Base-by-base conservation (phyloP, 1,140 invertebrate species). In the Macrosteles quadrilineatus region DNA sequence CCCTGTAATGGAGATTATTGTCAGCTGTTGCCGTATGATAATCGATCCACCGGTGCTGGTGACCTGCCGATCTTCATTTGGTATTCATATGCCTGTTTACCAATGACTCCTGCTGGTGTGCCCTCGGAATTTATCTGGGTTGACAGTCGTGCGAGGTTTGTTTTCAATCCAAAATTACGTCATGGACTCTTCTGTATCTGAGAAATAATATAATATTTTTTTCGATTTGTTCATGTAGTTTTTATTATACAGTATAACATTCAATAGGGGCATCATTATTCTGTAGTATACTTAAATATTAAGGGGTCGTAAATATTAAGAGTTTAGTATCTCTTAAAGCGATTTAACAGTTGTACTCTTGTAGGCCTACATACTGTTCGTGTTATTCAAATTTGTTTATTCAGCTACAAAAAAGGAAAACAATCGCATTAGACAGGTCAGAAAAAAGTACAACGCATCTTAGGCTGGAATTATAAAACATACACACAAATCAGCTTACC, bases 1-100 rank as follows among this genome's bases (percentile, higher is more conserved):
- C 32, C 32, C 32, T 36, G 32, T 36, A 36, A 36, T 36, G 14
- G 32, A 36, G 32, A 36, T 36, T 36, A 36, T 36, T 36, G 32
- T 36, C 32, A 36, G 32, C 32, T 36, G 32, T 36, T 36, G 32
- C 32, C 32, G 32, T 29, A 59, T 59, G 55, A 59, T 59, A 59
- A 59, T 59, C 55, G 55, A 59, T 59, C 55, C 11, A 14, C 25
- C 27, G n/a, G n/a, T n/a, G 55, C n/a, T 29, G n/a, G 55, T 59
- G 55, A 59, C 55, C 55, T 25, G 55, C 55, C 55, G 55, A 4
- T 59, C 27, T 23, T 59, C 27, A 59, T 59, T 59, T 59, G 55
- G 23, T 59, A 59, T 59, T 59, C 55, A 59, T 59, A 59, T 59
- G n/a, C 6, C 12, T 23, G 55, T 59, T 27, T 59, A 30, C 23